These are phyloP conservation scores for Orchestia grillus DNA, from an alignment of 1,140 invertebrate species.

Conservation along the genomic window DNA sequence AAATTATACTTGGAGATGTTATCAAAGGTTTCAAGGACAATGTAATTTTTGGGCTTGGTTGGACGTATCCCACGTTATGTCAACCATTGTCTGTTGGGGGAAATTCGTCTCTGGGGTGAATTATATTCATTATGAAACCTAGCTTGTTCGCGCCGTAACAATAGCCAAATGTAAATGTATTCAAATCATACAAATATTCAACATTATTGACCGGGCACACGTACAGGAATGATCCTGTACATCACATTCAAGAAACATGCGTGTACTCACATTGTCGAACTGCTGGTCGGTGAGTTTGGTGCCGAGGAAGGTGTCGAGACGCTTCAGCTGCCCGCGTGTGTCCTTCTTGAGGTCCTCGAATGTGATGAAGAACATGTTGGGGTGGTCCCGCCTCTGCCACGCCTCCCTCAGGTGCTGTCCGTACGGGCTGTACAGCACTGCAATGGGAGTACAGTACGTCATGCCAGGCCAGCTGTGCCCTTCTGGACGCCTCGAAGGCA, in stretches of 20 bases:
- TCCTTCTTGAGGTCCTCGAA: conserved; percentile 72
- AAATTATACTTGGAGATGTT: no score
- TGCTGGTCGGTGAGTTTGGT: conserved; percentile 79
- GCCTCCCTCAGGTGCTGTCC: conserved; percentile 72
- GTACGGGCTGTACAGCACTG: conserved; percentile 57
- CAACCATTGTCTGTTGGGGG: no score
- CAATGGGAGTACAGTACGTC: neutral
- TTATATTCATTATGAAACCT: no score
- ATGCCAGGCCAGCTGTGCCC: no score
- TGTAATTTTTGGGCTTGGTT: no score
- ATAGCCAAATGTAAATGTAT: neutral
- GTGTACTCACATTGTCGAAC: conserved; percentile 71
- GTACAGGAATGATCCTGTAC: neutral
- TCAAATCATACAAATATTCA: no score
- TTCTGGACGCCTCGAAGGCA: no score
- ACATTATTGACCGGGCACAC: no score
- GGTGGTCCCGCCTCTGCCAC: conserved; percentile 81
- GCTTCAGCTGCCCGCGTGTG: conserved; percentile 76
- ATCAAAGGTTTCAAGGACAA: no score
- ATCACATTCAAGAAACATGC: neutral
- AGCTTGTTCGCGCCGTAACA: no score
- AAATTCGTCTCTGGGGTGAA: no score
- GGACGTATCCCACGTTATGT: no score
- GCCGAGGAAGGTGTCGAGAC: conserved; percentile 81
- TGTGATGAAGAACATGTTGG: conserved; percentile 83